Base-by-base conservation (phyloP, 2,888 invertebrate genomes). In the Amphiduros pacificus region DNA sequence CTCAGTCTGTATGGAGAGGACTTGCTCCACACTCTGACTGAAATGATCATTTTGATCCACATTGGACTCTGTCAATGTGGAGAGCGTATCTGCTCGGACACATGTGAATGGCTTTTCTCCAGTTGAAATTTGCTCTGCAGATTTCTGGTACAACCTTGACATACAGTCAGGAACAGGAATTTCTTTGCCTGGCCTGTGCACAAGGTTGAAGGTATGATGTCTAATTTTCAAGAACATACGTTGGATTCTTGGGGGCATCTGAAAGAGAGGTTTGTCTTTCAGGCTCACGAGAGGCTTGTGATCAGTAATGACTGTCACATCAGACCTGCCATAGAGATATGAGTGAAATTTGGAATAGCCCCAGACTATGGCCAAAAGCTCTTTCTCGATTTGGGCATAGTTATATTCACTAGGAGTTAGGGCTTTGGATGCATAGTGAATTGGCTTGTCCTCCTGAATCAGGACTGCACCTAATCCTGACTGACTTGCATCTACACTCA, bases 341-440 rank as follows among this genome's bases (percentile, higher is more conserved):
- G 67, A 60, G 29, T 65, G 66, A 58, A 74, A 74, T 17, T 62
- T 44, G 20, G 67, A 61, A 9, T 64, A 61, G 17, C 69, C 71
- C 60, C 61, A 69, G 0, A 72, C 48, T 3, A 71, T 58, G 1
- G 66, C 69, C 27, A 65, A 61, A 41, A 66, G 49, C 52, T 73
- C 69, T 29, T 66, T 61, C 52, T 71, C 69, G 9, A 71, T 73
- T 50, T 71, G 66, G 14, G 66, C 68, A 55, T 72, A 73, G 9
- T 60, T 63, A 9, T 41, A 26, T 60, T 73, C 72, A 17, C 68
- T 62, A 24, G 57, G 55, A 1, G 68, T 70, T 6, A 73, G 53
- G 3, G 71, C 55, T 62, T 70, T 71, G 0, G 71, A 72, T 27
- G 73, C 71, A 56, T 62, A 74, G 1, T 63, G 63, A 3, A 73